Evolutionary conservation across 2,888 invertebrate species (phyloP).

Genomic region (Pyrrhia umbra): DNA sequence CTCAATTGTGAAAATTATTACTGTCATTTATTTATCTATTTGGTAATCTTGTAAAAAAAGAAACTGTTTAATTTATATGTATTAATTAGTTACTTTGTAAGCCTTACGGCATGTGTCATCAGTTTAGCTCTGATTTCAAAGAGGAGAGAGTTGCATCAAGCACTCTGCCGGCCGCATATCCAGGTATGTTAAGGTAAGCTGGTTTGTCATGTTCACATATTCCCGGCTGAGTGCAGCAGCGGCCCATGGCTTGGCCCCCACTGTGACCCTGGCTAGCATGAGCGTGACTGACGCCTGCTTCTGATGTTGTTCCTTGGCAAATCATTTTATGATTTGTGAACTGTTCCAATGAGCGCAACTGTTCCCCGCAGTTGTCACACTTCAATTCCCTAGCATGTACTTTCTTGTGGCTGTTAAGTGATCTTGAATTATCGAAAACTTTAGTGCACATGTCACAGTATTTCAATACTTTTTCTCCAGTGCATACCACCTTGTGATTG

Average conservation of each 20-base stretch:
- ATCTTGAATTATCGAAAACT: slow-evolving; percentile 89
- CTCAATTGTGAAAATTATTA: slow-evolving; percentile 88
- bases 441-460: slow-evolving; percentile 90
- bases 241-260: slow-evolving; percentile 69
- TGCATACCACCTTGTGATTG: slow-evolving; percentile 89
- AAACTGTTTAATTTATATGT: slow-evolving; percentile 73
- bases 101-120: slow-evolving; percentile 67
- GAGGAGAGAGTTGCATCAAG: slow-evolving; percentile 87
- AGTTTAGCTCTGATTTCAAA: slow-evolving; percentile 88
- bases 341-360: slow-evolving; percentile 87
- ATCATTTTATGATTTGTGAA: slow-evolving; percentile 88
- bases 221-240: slow-evolving; percentile 87
- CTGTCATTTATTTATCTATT: slow-evolving; percentile 87
- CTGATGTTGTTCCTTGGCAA: slow-evolving; percentile 80
- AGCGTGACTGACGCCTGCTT: slow-evolving; percentile 76
- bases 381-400: slow-evolving; percentile 89
- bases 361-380: slow-evolving; percentile 88
- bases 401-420: slow-evolving; percentile 89
- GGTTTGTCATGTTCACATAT: slow-evolving; percentile 89
- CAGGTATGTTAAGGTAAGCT: slow-evolving; percentile 88
- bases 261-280: slow-evolving; percentile 67
- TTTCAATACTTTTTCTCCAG: slow-evolving; percentile 87
- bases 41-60: slow-evolving; percentile 87
- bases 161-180: slow-evolving; percentile 85
- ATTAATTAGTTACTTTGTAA: slow-evolving; percentile 65